Evolutionary conservation across 2,113 vertebrate genomes (phyloP).

Genomic region (western clawed frog (Xenopus tropicalis)): UCB_Xtro_10.0 CM004446.2:151591001-151591500

Average conservation of each 20-base stretch:
- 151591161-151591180: background rate
- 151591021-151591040: slow-evolving; percentile 73
- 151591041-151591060: slow-evolving; percentile 73
- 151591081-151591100: slow-evolving; percentile 64
- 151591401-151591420: too few relatives aligned
- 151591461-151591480: too few relatives aligned
- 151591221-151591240: too few relatives aligned
- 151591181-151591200: too few relatives aligned
- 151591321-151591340: background rate
- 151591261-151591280: slow-evolving; percentile 67
- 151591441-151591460: too few relatives aligned
- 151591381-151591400: slow-evolving; percentile 14
- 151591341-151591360: slow-evolving; percentile 2
- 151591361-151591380: slow-evolving; percentile 28
- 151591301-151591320: slow-evolving; percentile 40
- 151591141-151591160: slow-evolving; percentile 63
- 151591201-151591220: too few relatives aligned
- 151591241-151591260: too few relatives aligned
- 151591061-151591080: slow-evolving; percentile 71
- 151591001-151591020: slow-evolving; percentile 67
- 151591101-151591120: slow-evolving; percentile 59
- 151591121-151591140: slow-evolving; percentile 48
- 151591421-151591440: too few relatives aligned
- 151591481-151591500: too few relatives aligned
- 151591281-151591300: slow-evolving; percentile 50